A percentile compares a stretch with the other conserved stretches of the same genome.
phyloP scores from a whole-genome alignment of 2,797 vertebrate species.

The Esox lucius region DNA sequence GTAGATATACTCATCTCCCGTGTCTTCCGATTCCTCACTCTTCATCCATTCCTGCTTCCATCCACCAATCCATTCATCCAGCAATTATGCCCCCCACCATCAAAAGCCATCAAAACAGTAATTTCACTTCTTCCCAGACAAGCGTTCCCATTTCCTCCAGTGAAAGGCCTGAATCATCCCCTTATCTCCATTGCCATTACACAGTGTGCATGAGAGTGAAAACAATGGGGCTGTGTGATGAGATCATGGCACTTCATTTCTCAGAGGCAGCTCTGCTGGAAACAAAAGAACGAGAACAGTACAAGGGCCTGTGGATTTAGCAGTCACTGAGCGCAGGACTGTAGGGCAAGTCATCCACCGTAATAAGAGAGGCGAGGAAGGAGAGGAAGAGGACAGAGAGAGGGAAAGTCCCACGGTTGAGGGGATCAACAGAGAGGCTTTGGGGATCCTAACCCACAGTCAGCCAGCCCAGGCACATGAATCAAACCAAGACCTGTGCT shows the following conservation, averaged over 20 bases:
- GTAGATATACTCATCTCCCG: conserved; percentile 54
- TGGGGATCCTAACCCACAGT: conserved; percentile 45
- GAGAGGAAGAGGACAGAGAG: neutral
- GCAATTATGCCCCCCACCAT: conserved; percentile 73
- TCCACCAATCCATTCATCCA: conserved; percentile 54
- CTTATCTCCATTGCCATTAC: conserved; percentile 72
- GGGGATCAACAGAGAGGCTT: conserved; percentile 30
- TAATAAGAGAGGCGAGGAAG: conserved; percentile 43
- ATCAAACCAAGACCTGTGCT: conserved; percentile 35
- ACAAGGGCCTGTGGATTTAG: conserved; percentile 51
- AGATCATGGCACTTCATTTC: conserved; percentile 68
- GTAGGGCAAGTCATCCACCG: conserved; percentile 49
- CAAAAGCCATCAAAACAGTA: conserved; percentile 73
- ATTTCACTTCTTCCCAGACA: conserved; percentile 66
- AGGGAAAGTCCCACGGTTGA: conserved; percentile 26
- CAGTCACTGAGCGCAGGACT: conserved; percentile 55
- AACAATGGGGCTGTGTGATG: conserved; percentile 67
- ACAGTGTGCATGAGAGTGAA: conserved; percentile 67
- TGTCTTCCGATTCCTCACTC: conserved; percentile 63
- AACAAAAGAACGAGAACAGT: conserved; percentile 44
- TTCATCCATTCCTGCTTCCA: conserved; percentile 72
- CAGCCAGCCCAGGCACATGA: conserved; percentile 41
- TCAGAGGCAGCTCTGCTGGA: conserved; percentile 55
- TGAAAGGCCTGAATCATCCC: conserved; percentile 67
- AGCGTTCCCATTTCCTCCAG: conserved; percentile 60